These are phyloP conservation scores for Empidonax alnorum DNA, from an alignment of 2,113 vertebrate genomes.

Conservation along the genomic window DNA sequence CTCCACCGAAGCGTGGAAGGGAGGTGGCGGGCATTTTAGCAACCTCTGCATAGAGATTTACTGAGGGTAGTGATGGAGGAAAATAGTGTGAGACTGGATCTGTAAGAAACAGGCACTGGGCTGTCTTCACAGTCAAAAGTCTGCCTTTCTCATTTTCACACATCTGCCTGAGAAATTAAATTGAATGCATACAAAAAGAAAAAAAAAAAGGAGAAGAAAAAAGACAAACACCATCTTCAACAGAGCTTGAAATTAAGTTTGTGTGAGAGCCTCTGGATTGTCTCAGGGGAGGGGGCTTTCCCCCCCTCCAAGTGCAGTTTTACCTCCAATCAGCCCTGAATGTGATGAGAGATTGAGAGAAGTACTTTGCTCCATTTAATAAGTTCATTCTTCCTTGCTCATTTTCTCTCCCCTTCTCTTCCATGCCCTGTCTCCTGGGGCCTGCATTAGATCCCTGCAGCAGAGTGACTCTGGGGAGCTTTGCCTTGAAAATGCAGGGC, in stretches of 20 bases:
- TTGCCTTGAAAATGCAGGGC: neutral
- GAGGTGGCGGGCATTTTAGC: neutral
- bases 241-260: constrained; percentile 74
- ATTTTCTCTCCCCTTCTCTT: neutral
- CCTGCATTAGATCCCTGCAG: neutral
- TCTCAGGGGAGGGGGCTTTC: constrained; percentile 31
- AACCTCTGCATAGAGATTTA: neutral
- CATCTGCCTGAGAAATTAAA: constrained; percentile 51
- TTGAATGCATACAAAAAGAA: neutral
- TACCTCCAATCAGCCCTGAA: neutral
- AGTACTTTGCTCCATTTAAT: neutral
- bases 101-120: neutral
- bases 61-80: neutral
- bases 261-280: neutral
- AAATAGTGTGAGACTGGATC: neutral
- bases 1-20: neutral
- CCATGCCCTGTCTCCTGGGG: neutral
- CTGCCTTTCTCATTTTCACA: constrained; percentile 54
- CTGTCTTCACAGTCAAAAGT: constrained; percentile 45
- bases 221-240: constrained; percentile 43
- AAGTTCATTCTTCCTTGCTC: neutral
- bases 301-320: constrained; percentile 13
- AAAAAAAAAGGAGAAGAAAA: neutral
- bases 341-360: neutral
- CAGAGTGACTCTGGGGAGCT: neutral